Base-by-base conservation (phyloP, 1,140 invertebrate species). In the Drosophila biarmipes region DNA sequence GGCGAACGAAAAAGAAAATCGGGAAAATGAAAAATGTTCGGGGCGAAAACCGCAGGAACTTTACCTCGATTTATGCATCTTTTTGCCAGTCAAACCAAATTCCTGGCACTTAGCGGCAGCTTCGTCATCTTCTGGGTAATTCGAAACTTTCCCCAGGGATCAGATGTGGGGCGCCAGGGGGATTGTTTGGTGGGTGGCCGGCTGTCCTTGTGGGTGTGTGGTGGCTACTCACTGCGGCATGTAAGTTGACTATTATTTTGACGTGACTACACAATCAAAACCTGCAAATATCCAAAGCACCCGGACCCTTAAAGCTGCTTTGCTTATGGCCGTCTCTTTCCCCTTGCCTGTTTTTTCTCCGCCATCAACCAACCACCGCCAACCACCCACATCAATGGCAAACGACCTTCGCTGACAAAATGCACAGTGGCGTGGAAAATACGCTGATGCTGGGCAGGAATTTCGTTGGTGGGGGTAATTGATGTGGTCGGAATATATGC, bases 231-330 rank as follows among this genome's bases (percentile, higher is more conserved):
- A 35, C 52, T 86, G 87, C 72, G 89, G 87, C 81, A 90, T 90
- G 86, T 90, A 89, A 91, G 89, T 91, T 90, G 89, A 91, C 89
- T 91, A 91, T 91, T 91, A 91, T 91, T 91, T 81, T 91, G 89
- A 91, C 89, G 91, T 91, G 84, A 86, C 84, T 89, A 91, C 89
- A 91, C 84, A 91, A 91, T 89, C 89, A 91, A 86, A 91, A 86
- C 84, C 84, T 78, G 84, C 72, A 91, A 82, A 89, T 85, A 89
- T 91, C 61, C 82, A 63, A 56, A 62, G 68, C 71, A 46, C 42
- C 38, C 51, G 46, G 54, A 24, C 53, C 37, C 49, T 46, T 56
- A 67, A 66, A 74, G 52, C 72, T 24, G 62, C 52, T 40, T 63
- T 46, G 34, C 19, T 37, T 48, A 29, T 24, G 40, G 31, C 52